Base-by-base conservation (phyloP, 1,140 invertebrate species). In the Melitaea cinxia region DNA sequence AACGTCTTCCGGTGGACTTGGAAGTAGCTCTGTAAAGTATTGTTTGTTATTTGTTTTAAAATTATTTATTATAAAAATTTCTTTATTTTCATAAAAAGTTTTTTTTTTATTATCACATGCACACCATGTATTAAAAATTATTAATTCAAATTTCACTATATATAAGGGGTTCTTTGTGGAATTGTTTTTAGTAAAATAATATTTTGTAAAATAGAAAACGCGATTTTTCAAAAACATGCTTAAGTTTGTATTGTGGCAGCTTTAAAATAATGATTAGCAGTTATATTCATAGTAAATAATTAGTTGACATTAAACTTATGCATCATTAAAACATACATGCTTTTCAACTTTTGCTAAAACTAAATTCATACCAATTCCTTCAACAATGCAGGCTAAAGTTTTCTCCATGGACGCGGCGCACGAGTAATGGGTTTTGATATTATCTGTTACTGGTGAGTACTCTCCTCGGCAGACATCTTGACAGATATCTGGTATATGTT, bases 391-490 rank as follows among this genome's bases (percentile, higher is more conserved):
- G 59, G 95, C 94, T 5, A 97, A 85, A 0, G 95, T 96, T 69
- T 95, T 94, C 73, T 96, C 94, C n/a, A 95, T 96, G 71, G 96
- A 95, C 1, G 95, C 93, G 0, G 95, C 94, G 80, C 96, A 97
- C 1, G 95, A 96, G 77, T 96, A 95, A 70, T 96, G 95, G 1
- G 95, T 95, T 83, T 95, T 95, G 15, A 97, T 94, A 64, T 95
- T 95, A 80, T 96, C 95, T 0, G 95, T 96, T n/a, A 96, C 95
- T 0, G 95, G 93, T 0, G 95, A 96, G 82, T 96, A 97, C 73
- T 96, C 95, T 28, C 96, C 96, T n/a, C 94, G 87, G 77, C 96
- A 97, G 52, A 96, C 95, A 72, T 96, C 95, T 77, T 96, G 95
- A 80, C 96, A 97, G 56, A 96, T 94, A 82, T 96, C 95, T 0